phyloP scores from a whole-genome alignment of 2,797 vertebrate genomes.

The Myotis planiceps region DNA sequence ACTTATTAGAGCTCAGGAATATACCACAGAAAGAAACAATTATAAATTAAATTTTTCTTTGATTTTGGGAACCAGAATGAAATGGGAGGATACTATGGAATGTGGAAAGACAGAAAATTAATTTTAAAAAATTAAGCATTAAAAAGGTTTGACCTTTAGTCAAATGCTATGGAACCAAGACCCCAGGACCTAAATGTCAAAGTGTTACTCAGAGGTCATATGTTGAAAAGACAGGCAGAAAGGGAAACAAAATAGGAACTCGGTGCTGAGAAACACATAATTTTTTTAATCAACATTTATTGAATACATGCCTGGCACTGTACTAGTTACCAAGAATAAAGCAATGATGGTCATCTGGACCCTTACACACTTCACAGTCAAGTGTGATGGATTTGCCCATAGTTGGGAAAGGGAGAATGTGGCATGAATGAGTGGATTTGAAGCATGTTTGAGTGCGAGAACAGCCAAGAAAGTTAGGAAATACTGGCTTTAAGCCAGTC shows the following conservation, averaged over 20 bases:
- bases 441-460: neutral
- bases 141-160: neutral
- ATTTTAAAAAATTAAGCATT: neutral
- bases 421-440: neutral
- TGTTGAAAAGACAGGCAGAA: neutral
- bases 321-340: neutral
- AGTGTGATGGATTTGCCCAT: neutral
- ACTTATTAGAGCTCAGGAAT: neutral
- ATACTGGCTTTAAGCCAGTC: neutral
- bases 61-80: neutral
- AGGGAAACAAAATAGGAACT: neutral
- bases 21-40: neutral
- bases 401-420: neutral
- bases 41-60: neutral
- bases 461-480: neutral
- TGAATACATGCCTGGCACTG: neutral
- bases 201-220: neutral
- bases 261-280: neutral
- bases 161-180: neutral
- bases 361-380: neutral
- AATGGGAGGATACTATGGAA: neutral
- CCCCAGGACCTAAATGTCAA: neutral
- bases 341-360: no score
- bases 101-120: neutral
- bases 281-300: neutral